Evolutionary conservation across 2,797 vertebrate species (phyloP).

Genomic region (Podarcis siculus): DNA sequence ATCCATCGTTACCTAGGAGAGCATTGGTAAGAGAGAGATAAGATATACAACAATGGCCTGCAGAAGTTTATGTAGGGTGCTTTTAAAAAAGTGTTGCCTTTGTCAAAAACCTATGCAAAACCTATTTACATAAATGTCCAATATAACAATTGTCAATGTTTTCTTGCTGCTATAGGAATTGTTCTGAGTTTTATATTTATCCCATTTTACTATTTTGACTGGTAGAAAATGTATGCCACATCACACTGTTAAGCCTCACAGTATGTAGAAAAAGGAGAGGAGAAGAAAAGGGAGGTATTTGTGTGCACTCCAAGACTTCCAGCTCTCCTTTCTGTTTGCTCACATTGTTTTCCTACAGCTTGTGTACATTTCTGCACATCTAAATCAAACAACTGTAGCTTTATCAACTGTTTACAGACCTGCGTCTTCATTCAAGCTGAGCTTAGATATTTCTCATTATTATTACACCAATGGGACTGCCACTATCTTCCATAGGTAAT

Average conservation of each 20-base stretch:
- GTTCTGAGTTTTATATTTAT: background rate
- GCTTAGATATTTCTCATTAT: background rate
- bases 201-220: background rate
- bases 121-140: background rate
- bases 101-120: background rate
- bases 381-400: slow-evolving; percentile 34
- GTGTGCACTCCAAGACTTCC: background rate
- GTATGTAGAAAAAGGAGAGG: background rate
- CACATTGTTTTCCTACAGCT: background rate
- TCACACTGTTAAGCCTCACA: background rate
- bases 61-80: background rate
- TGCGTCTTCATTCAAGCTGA: slow-evolving; percentile 12
- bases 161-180: background rate
- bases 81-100: background rate
- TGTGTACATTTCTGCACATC: background rate
- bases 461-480: slow-evolving; percentile 20
- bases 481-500: slow-evolving; percentile 22
- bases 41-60: background rate
- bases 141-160: background rate
- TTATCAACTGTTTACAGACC: slow-evolving; percentile 2
- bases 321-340: background rate
- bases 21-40: background rate
- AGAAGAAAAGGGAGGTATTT: background rate
- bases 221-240: background rate
- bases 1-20: background rate